Conservation (phyloP, 2,113 vertebrate genomes). For the Leiothrix lutea region DNA sequence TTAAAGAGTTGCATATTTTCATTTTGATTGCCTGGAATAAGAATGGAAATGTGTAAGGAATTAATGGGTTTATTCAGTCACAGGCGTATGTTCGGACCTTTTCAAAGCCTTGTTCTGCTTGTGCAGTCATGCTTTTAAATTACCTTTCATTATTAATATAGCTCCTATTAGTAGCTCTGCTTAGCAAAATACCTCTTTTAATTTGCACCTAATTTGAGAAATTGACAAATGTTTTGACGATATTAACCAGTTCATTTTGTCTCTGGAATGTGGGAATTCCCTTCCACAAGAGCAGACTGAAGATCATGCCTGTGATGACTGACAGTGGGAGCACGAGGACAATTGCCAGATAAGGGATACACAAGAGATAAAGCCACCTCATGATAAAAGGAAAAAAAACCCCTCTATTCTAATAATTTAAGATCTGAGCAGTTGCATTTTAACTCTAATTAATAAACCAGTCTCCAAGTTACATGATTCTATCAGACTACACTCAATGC, state of each 20-base stretch:
- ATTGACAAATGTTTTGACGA: conserved; percentile 62
- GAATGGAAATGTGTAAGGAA: conserved; percentile 32
- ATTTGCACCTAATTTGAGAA: conserved; percentile 63
- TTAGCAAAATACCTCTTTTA: conserved; percentile 59
- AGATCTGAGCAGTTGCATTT: background rate
- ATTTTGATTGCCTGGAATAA: conserved; percentile 50
- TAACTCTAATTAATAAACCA: background rate
- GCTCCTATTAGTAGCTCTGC: conserved; percentile 61
- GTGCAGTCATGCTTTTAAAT: conserved; percentile 58
- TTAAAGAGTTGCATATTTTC: background rate
- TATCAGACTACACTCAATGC: background rate
- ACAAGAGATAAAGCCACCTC: background rate
- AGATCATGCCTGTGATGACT: fast-evolving
- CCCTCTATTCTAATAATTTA: background rate
- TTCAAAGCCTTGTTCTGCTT: conserved; percentile 59
- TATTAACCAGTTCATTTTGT: conserved; percentile 31
- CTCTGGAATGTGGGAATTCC: background rate
- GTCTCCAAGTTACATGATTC: background rate
- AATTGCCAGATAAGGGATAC: background rate
- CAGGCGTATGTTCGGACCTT: conserved; percentile 1
- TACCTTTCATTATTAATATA: conserved; percentile 67
- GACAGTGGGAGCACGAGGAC: background rate
- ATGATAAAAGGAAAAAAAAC: background rate
- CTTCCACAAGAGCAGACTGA: background rate
- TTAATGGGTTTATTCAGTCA: conserved; percentile 61